Percentiles rank a stretch among this genome's conserved stretches.
Evolutionary conservation across 2,797 vertebrate species (phyloP).

Genomic region (Pseudochirops cupreus): DNA sequence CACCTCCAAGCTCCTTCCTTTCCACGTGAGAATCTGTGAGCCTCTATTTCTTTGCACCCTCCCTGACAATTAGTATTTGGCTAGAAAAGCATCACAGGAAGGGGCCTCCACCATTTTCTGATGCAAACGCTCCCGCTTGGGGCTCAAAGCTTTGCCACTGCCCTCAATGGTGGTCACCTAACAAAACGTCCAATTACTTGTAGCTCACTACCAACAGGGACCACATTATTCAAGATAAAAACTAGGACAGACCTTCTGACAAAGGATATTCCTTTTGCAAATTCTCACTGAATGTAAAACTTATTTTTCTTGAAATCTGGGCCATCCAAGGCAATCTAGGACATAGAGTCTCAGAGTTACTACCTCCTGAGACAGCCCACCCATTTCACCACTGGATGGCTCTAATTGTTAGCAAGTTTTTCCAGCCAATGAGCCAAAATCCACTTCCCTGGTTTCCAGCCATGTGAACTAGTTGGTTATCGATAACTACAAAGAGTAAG

Average conservation of each 20-base stretch:
- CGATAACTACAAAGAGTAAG: not conserved
- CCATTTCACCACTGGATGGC: constrained; percentile 5
- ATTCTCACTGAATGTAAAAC: not conserved
- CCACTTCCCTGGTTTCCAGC: not conserved
- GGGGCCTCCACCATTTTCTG: not conserved
- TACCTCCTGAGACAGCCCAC: constrained; percentile 5
- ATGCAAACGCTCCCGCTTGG: not conserved
- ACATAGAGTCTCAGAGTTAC: constrained; percentile 9
- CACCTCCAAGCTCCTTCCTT: not conserved
- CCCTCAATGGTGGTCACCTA: not conserved
- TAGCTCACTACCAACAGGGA: not conserved
- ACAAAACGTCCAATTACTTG: not conserved
- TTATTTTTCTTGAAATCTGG: constrained; percentile 28
- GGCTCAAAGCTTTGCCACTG: not conserved
- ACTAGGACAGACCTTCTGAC: not conserved
- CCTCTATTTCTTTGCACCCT: not conserved
- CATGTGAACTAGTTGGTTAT: not conserved
- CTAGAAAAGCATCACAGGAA: not conserved
- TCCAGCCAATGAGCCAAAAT: not conserved
- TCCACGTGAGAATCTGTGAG: not conserved
- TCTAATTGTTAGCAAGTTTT: constrained; percentile 4
- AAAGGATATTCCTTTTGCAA: not conserved
- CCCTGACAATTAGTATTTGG: not conserved
- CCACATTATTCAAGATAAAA: not conserved
- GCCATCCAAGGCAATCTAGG: not conserved